Base-by-base conservation (phyloP, 2,888 invertebrate genomes). In the Xanthia togata region DNA sequence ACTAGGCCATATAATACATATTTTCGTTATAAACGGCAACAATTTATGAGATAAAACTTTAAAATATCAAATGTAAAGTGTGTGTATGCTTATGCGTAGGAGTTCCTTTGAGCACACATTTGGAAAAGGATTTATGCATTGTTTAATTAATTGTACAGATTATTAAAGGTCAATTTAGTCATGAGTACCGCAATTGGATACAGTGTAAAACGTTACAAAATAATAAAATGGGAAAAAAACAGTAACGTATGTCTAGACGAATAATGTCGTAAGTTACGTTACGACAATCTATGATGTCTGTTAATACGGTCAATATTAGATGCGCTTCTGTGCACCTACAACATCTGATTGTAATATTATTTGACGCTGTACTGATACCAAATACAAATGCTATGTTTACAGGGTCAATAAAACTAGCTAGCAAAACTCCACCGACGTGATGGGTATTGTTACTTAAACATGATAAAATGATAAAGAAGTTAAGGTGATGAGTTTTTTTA, bases 91-190 rank as follows among this genome's bases (percentile, higher is more conserved):
- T n/a, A n/a, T 20, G 57, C 17, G 83, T 70, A 59, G 81, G 85
- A 62, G 80, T 68, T 38, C 8, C 3, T 77, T 64, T 31, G 44
- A 53, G 53, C 14, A n/a, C 12, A 26, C 14, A 31, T 72, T 62
- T 5, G 26, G 26, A 67, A 62, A 17, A 80, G 11, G 23, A 80
- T 50, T 35, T 79, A 47, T 83, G 26, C 0, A 55, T 79, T 44
- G 14, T 50, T 57, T 57, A 57, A 83, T 62, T 69, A 69, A 69
- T 79, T 26, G 41, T 35, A 44, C 5, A 35, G 31, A 57, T 35
- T 50, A 26, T 44, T n/a, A 83, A 79, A 83, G 55, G 84, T 57
- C 26, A 79, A 62, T 11, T 47, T 64, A 2, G 31, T 79, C 70
- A 41, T 57, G 69, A 63, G 70, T 57, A 38, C 41, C 26, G 20